Conservation (phyloP, 2,888 invertebrate species). For the Drosophila pseudotakahashii region DNA sequence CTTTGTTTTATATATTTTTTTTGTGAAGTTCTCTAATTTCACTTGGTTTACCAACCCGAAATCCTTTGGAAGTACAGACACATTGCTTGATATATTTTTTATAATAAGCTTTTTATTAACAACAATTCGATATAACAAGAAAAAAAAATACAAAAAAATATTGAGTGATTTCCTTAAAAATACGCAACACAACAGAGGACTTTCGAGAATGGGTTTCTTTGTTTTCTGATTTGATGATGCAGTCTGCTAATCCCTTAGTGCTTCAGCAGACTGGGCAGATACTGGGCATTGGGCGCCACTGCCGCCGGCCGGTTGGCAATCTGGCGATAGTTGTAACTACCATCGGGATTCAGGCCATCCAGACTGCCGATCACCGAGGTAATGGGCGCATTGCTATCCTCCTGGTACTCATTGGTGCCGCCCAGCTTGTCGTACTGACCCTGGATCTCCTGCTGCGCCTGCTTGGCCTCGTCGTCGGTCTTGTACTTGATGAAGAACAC, state of each 20-base stretch:
- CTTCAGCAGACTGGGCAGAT: conserved; percentile 72
- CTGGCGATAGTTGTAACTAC: conserved; percentile 79
- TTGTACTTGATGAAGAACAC: conserved; percentile 85
- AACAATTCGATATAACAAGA: conserved; percentile 44
- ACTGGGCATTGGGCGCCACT: conserved; percentile 61
- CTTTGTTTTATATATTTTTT: conserved; percentile 42
- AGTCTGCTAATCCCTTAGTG: conserved; percentile 38
- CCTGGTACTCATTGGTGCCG: conserved; percentile 79
- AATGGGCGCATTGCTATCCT: conserved; percentile 79
- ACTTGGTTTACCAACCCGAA: background rate
- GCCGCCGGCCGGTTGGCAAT: conserved; percentile 50
- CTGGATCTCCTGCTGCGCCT: conserved; percentile 84
- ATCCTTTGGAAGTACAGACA: background rate
- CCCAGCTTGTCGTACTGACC: conserved; percentile 82
- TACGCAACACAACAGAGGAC: conserved; percentile 60
- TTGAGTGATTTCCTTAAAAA: conserved; percentile 56
- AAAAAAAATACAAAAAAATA: conserved; percentile 39
- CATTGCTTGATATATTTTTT: conserved; percentile 30
- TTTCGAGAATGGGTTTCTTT: conserved; percentile 9
- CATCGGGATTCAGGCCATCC: conserved; percentile 80
- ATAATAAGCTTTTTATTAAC: conserved; percentile 45
- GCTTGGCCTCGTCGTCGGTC: conserved; percentile 83
- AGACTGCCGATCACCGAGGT: conserved; percentile 81
- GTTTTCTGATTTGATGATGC: conserved; percentile 6
- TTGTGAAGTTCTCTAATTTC: too few species aligned